phyloP scores from a whole-genome alignment of 2,113 vertebrate species.

The Xenotilapia flavipinnis region DNA sequence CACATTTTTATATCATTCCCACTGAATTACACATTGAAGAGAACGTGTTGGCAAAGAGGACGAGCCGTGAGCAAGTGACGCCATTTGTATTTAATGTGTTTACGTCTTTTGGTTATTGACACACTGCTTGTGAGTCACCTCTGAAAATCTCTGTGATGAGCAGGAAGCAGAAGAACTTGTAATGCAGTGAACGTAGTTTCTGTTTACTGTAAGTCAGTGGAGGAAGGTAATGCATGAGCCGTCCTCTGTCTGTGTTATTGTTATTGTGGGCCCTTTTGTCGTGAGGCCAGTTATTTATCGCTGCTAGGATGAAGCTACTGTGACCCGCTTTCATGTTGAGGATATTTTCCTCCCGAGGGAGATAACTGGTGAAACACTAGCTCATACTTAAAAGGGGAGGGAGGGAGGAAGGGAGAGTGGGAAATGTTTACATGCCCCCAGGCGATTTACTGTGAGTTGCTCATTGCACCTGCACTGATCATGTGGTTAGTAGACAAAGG shows the following conservation, averaged over 20 bases:
- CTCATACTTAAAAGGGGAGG: background rate
- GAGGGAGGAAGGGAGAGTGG: background rate
- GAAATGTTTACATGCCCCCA: constrained; percentile 1
- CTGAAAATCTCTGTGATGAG: background rate
- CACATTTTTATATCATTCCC: background rate
- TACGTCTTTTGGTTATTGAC: background rate
- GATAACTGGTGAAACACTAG: constrained; percentile 19
- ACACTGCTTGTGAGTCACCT: constrained; percentile 7
- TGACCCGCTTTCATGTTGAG: constrained; percentile 32
- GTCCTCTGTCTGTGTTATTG: background rate
- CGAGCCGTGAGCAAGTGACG: background rate
- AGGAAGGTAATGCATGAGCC: background rate
- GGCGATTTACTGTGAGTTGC: background rate
- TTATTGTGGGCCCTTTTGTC: background rate
- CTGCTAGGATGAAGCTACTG: background rate
- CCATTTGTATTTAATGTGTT: background rate
- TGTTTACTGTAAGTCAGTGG: background rate
- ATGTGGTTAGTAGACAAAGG: background rate
- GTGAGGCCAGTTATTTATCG: constrained; percentile 4
- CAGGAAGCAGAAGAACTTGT: background rate
- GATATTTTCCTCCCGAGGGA: constrained; percentile 20
- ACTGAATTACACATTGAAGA: background rate
- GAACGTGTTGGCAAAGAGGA: background rate
- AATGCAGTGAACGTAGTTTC: background rate
- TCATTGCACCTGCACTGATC: background rate